Conservation (phyloP, 1,140 invertebrate genomes). For the Araneus ventricosus region DNA sequence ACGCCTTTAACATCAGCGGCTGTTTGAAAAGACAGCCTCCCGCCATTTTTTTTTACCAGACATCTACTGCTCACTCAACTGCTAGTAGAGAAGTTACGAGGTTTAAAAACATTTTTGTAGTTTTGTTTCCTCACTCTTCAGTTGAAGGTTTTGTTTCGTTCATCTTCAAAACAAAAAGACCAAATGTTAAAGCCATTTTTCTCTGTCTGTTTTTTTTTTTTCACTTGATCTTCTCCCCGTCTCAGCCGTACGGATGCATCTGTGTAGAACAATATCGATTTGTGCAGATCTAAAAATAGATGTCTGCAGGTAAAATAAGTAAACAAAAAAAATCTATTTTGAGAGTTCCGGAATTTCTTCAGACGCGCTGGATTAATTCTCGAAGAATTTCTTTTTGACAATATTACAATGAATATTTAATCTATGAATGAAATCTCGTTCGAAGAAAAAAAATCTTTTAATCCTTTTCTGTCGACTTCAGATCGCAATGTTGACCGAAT, state of each 20-base stretch:
- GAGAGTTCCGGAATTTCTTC: not conserved
- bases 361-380: not conserved
- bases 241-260: not conserved
- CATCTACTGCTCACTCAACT: no score
- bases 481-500: no score
- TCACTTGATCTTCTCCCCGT: no score
- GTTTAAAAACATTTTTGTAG: no score
- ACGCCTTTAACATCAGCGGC: no score
- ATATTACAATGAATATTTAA: not conserved
- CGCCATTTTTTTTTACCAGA: no score
- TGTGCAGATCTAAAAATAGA: not conserved
- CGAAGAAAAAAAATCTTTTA: not conserved
- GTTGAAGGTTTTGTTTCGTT: no score
- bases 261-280: not conserved
- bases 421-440: not conserved
- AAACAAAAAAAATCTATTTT: slow-evolving; percentile 5
- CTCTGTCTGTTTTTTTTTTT: not conserved
- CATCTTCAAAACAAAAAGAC: no score
- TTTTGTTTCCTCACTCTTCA: no score
- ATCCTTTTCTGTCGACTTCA: no score
- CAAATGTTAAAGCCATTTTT: not conserved
- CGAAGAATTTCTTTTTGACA: not conserved
- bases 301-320: not conserved
- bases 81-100: no score
- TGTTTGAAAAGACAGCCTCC: no score